A percentile compares a stretch with the other conserved stretches of the same genome.
Conservation (phyloP, 2,888 invertebrate species). For the Platerodrilus igneus region DNA sequence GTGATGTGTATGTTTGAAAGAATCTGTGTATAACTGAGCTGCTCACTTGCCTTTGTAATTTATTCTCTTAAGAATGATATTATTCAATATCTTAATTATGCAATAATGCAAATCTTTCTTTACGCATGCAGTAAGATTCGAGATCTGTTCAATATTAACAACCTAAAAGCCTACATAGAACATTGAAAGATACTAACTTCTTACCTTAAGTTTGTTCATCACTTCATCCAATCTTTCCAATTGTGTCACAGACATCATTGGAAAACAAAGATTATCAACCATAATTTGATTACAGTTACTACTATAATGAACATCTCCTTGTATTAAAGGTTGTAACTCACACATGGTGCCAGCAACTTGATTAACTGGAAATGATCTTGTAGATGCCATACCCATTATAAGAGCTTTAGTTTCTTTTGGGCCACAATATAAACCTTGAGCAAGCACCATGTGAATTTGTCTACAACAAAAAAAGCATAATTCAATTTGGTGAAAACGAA, state of each 20-base stretch:
- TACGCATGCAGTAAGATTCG: too few relatives aligned
- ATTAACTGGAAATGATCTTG: slow-evolving; percentile 32
- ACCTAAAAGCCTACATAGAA: neutral
- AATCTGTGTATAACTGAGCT: too few relatives aligned
- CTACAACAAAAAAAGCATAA: too few relatives aligned
- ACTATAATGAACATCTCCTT: slow-evolving; percentile 13
- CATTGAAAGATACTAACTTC: too few relatives aligned
- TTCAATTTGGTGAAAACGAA: too few relatives aligned
- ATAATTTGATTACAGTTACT: slow-evolving; percentile 11
- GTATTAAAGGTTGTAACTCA: slow-evolving; percentile 30
- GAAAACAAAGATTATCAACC: slow-evolving; percentile 30
- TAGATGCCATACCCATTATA: slow-evolving; percentile 42
- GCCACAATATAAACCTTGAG: slow-evolving; percentile 50
- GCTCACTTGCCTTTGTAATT: too few relatives aligned
- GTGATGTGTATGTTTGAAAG: too few relatives aligned
- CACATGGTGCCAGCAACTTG: slow-evolving; percentile 36
- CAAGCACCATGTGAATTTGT: slow-evolving; percentile 51
- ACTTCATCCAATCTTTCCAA: slow-evolving; percentile 38
- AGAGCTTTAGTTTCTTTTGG: slow-evolving; percentile 46
- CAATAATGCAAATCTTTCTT: too few relatives aligned
- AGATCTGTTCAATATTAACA: too few relatives aligned
- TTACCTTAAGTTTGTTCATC: slow-evolving; percentile 32
- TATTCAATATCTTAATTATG: too few relatives aligned
- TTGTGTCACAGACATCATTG: slow-evolving; percentile 38
- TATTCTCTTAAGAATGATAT: too few relatives aligned